These are phyloP conservation scores for Diplosoma virens DNA, from an alignment of 23 tunicate genomes.

Conservation along the genomic window DNA sequence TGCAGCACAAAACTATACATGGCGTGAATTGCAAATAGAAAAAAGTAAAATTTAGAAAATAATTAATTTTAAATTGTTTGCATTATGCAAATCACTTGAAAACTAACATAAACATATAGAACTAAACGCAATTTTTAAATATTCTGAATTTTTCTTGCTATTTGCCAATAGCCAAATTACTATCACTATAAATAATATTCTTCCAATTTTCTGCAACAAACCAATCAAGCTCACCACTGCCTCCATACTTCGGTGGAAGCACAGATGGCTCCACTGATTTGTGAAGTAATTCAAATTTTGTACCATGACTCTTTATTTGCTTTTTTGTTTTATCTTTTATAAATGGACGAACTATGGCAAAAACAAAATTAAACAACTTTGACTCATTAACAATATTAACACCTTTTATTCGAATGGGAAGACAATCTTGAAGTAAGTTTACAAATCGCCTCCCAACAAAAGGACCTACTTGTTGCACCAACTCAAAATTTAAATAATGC, in stretches of 20 bases:
- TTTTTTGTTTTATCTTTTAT: conserved; percentile 65
- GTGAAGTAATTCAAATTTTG: conserved; percentile 33
- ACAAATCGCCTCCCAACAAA: conserved; percentile 51
- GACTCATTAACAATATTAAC: conserved; percentile 68
- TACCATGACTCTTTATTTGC: conserved; percentile 54
- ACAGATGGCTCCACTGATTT: conserved; percentile 27
- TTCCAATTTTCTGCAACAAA: conserved; percentile 20
- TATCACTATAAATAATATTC: not conserved
- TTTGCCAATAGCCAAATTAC: too few relatives aligned
- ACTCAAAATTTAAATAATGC: conserved; percentile 23
- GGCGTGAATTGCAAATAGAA: too few relatives aligned
- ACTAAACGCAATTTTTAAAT: too few relatives aligned
- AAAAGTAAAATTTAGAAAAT: too few relatives aligned
- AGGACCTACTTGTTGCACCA: conserved; percentile 73
- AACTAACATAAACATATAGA: too few relatives aligned
- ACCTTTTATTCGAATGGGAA: conserved; percentile 73
- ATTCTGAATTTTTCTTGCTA: too few relatives aligned
- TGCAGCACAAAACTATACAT: too few relatives aligned
- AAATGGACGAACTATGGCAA: conserved; percentile 73
- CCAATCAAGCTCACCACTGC: conserved; percentile 58
- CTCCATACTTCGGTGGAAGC: conserved; percentile 36
- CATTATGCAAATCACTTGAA: too few relatives aligned
- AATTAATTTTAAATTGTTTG: too few relatives aligned
- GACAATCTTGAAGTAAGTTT: conserved; percentile 56
- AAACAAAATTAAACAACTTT: conserved; percentile 56